Evolutionary conservation across 1,140 invertebrate genomes (phyloP).

Genomic region (Scaptomyza pallida): DNA sequence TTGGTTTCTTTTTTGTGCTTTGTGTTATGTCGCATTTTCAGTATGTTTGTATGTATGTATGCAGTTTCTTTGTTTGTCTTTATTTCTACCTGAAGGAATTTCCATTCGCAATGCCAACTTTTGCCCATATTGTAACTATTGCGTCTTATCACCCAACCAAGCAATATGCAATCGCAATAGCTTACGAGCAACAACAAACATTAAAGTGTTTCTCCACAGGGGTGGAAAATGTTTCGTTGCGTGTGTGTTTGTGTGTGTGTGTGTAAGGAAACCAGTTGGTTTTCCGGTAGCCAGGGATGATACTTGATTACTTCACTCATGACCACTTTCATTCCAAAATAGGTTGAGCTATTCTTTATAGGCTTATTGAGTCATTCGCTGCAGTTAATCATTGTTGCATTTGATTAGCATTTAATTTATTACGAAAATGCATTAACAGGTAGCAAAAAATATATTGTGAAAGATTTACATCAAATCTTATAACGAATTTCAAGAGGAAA

Average conservation of each 20-base stretch:
- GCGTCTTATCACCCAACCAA: slow-evolving; percentile 35
- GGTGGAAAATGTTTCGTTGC: slow-evolving; percentile 18
- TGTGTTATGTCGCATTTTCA: slow-evolving; percentile 19
- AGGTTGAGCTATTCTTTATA: slow-evolving; percentile 28
- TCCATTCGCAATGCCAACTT: slow-evolving; percentile 66
- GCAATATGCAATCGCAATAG: slow-evolving; percentile 45
- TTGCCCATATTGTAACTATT: slow-evolving; percentile 40
- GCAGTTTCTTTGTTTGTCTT: slow-evolving; percentile 46
- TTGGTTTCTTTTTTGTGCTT: slow-evolving; percentile 5
- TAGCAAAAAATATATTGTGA: too few relatives aligned
- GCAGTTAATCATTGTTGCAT: slow-evolving; percentile 9
- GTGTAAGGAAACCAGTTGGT: too few relatives aligned
- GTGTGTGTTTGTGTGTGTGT: background rate
- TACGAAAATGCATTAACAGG: background rate
- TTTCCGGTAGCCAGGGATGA: slow-evolving; percentile 4
- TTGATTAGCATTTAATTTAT: slow-evolving; percentile 12
- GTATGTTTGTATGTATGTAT: slow-evolving; percentile 32
- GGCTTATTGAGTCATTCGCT: slow-evolving; percentile 10
- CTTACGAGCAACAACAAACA: background rate
- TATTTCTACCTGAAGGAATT: slow-evolving; percentile 67
- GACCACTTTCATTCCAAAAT: slow-evolving; percentile 35
- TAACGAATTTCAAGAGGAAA: too few relatives aligned
- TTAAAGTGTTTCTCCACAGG: background rate
- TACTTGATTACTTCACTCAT: slow-evolving; percentile 14
- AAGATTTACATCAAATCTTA: too few relatives aligned